phyloP scores from a whole-genome alignment of 2,888 invertebrate genomes.

The Heteropelma amictum region DNA sequence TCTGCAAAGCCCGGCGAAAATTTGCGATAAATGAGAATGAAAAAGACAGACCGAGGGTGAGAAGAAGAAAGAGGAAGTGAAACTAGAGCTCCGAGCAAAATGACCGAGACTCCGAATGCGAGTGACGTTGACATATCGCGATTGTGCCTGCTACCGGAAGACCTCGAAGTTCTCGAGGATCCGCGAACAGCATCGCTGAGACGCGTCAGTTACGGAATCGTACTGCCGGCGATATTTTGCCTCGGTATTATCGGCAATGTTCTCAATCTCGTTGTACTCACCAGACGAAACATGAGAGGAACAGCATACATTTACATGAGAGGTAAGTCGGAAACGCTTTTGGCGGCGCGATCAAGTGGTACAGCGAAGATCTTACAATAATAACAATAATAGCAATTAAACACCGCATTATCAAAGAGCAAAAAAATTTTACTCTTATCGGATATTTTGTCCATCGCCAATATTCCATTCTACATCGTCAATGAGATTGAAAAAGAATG shows the following conservation, averaged over 20 bases:
- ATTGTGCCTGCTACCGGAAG: constrained; percentile 63
- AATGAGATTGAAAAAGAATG: too few species aligned
- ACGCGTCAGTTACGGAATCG: constrained; percentile 83
- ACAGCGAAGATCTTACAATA: not conserved
- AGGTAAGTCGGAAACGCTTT: constrained; percentile 83
- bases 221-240: constrained; percentile 84
- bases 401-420: too few species aligned
- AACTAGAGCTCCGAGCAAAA: constrained; percentile 46
- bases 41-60: constrained; percentile 6
- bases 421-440: too few species aligned
- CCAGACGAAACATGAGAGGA: constrained; percentile 87
- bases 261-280: constrained; percentile 87
- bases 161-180: constrained; percentile 79
- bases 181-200: constrained; percentile 81
- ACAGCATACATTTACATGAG: constrained; percentile 90
- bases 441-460: too few species aligned
- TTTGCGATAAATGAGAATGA: not conserved
- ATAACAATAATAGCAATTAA: too few species aligned
- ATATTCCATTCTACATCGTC: too few species aligned
- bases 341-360: too few species aligned
- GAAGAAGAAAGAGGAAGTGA: constrained; percentile 4
- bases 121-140: constrained; percentile 57
- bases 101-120: constrained; percentile 59
- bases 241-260: constrained; percentile 88
- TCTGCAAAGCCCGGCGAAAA: too few species aligned